These are phyloP conservation scores for Bellardia pandia DNA, from an alignment of 2,888 invertebrate species.

Conservation along the genomic window DNA sequence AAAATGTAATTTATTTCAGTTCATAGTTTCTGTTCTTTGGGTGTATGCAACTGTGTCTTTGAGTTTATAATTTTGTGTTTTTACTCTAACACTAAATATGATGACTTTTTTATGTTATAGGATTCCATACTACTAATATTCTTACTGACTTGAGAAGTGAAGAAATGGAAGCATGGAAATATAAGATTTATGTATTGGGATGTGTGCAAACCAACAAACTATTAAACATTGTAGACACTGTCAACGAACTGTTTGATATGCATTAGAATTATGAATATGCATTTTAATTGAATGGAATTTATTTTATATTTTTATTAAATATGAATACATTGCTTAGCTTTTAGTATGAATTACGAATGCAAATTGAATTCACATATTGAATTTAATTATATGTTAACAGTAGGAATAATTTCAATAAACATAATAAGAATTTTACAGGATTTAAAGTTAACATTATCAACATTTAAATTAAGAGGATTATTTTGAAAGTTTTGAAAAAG, in stretches of 20 bases:
- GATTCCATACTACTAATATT: no score
- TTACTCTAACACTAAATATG: neutral
- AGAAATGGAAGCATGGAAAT: no score
- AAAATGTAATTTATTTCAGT: conserved; percentile 2
- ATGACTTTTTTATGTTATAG: no score
- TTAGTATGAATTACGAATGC: neutral
- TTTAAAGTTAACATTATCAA: no score
- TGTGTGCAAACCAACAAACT: conserved; percentile 14
- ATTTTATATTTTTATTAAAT: neutral
- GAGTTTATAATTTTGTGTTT: conserved; percentile 1
- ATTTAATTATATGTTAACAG: neutral
- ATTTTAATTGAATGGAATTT: neutral
- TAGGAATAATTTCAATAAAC: neutral
- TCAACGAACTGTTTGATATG: neutral
- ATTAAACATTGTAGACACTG: neutral
- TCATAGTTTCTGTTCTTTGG: neutral
- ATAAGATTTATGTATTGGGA: neutral
- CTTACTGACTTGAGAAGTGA: no score
- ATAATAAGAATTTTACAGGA: no score
- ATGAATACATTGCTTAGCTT: neutral
- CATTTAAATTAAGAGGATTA: no score
- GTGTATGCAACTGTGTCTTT: neutral
- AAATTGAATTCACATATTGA: neutral
- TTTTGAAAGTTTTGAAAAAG: no score
- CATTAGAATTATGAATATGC: neutral